Evolutionary conservation across 2,113 vertebrate genomes (phyloP), one percentile per base, ranked within the genome.

Genomic region (Perccottus glenii): DNA sequence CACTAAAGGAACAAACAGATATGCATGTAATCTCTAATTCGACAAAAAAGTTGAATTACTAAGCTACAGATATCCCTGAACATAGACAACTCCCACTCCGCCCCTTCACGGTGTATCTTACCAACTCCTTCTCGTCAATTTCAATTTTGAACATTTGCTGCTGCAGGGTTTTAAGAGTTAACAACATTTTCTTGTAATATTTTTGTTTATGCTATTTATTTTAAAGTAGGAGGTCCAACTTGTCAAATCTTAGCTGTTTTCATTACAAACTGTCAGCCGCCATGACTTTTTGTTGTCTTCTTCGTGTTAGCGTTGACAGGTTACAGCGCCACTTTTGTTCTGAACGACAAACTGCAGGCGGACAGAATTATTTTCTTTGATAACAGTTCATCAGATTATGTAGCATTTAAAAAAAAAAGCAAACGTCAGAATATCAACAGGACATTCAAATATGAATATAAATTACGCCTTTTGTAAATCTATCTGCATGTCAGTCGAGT

Each of bases 111-210:
- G 68, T 75, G 66, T 11, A 6, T 76, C 84, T 83, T 55, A 82
- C 86, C 94, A 94, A 96, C 86, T 96, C 94, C 63, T 95, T 94
- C 0, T 91, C 92, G 68, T 95, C 95, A 71, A 97, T 95, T 78
- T 96, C 95, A 84, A 98, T 94, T 77, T 94, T 94, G 85, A 98
- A 98, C 64, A 96, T 96, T 88, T 96, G 96, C 85, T 98, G 96
- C 75, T 98, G 96, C 63, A 98, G 92, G 51, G 96, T 98, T 85
- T 97, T 98, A 88, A 98, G 81, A 4, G 95, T 98, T 89, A 97
- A 94, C 93, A 93, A 93, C 96, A 97, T 96, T 87, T 94, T 91
- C 9, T 7, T 12, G 19, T 8, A 87, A 11, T 77, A 40, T 42
- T 14, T 6, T 36, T n/a, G 4, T 64, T 63, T 43, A 9, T 7